Evolutionary conservation across 2,797 vertebrate genomes (phyloP), one percentile per base, ranked within the genome.

Genomic region (Erpetoichthys calabaricus): DNA sequence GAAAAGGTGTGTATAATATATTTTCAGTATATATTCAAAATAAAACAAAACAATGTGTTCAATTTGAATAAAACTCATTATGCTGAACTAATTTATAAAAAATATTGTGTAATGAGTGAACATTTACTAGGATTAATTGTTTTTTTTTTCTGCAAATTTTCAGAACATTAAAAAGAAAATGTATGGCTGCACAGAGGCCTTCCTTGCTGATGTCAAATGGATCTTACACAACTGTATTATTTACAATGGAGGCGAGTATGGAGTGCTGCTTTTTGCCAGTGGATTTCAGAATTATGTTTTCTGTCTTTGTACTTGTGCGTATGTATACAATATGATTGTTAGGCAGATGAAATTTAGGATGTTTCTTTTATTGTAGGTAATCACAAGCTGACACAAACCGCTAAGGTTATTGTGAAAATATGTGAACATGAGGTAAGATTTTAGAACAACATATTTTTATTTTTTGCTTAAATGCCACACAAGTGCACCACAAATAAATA

Each of bases 221-320:
- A 98, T 98, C 73, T 86, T 98, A 63, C 95, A 98, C 86, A 98
- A 98, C 76, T 98, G 95, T 75, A 98, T 98, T 70, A 98, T 98
- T 76, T 98, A 98, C 78, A 98, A 98, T 57, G 95, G 95, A 75
- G 94, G 95, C 95, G 79, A 64, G 85, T 72, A 41, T 25, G 25
- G 25, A 25, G 25, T 25, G 25, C 25, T 25, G 25, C 25, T 25
- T 25, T 25, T 25, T 25, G 25, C 25, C 25, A 25, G 25, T 25
- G 25, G 25, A 25, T 25, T 25, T 25, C 25, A 25, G 25, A 25
- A 25, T 25, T 25, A 25, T 25, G 25, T 25, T 25, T 25, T 25
- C 1, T 25, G 25, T 25, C 25, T 25, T 25, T 25, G 25, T 25
- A 25, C 25, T 25, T 25, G 25, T 25, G 25, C 25, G 25, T 25